Evolutionary conservation across 2,113 vertebrate genomes (phyloP).

Genomic region (Osmerus eperlanus): DNA sequence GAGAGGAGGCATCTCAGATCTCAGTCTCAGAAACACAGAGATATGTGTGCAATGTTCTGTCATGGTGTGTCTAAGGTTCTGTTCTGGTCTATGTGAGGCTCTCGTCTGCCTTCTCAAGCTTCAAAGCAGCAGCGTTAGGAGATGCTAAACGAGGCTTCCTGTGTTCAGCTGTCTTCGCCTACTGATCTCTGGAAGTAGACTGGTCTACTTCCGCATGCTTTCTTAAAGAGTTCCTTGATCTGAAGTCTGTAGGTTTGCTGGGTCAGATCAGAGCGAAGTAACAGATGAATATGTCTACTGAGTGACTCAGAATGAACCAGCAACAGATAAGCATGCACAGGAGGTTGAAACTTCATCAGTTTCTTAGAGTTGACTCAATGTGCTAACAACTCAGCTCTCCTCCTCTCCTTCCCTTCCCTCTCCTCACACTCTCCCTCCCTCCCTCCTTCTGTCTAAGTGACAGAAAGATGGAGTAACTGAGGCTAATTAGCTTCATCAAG

Average conservation of each 20-base stretch:
- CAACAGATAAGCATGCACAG: not conserved
- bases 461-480: not conserved
- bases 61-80: no score
- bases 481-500: slow-evolving; percentile 9
- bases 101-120: no score
- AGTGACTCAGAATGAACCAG: not conserved
- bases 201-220: no score
- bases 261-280: not conserved
- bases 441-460: not conserved
- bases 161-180: no score
- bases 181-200: no score
- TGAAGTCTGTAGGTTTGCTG: no score
- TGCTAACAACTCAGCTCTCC: not conserved
- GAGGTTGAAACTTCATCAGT: not conserved
- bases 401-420: not conserved
- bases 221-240: no score
- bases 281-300: not conserved
- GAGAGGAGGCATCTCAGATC: not conserved
- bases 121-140: no score
- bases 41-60: no score
- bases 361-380: not conserved
- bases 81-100: no score
- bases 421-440: not conserved
- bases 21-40: not conserved
- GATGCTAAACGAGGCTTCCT: no score